Conservation (phyloP, 2,888 invertebrate genomes). For the Lasioglossum morio region DNA sequence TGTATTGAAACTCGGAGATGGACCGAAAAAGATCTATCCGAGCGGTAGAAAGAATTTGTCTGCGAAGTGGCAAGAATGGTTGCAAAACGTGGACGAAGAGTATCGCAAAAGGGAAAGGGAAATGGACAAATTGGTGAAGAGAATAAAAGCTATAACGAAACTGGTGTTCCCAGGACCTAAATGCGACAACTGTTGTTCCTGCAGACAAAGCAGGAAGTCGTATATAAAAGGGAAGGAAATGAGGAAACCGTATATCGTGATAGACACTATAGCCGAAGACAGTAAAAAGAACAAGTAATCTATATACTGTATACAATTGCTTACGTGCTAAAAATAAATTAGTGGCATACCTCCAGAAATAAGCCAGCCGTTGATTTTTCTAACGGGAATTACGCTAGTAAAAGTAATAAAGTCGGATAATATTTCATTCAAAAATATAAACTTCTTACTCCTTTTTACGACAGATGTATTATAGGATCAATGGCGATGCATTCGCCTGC, state of each 20-base stretch:
- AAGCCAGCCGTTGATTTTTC: too few relatives aligned
- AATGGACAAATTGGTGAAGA: slow-evolving; percentile 74
- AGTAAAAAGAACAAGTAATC: slow-evolving; percentile 67
- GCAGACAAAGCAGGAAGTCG: slow-evolving; percentile 76
- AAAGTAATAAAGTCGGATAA: not conserved
- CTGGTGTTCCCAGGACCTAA: slow-evolving; percentile 66
- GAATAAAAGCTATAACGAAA: slow-evolving; percentile 69
- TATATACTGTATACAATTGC: too few relatives aligned
- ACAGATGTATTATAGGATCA: slow-evolving; percentile 74
- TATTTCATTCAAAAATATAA: slow-evolving; percentile 3
- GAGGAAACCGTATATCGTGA: slow-evolving; percentile 71
- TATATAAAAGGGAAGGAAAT: slow-evolving; percentile 69
- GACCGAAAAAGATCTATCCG: slow-evolving; percentile 67
- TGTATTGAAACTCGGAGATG: slow-evolving; percentile 63
- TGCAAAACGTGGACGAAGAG: slow-evolving; percentile 76
- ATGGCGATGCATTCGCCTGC: slow-evolving; percentile 77
- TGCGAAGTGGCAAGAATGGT: slow-evolving; percentile 78
- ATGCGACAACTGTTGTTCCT: slow-evolving; percentile 79
- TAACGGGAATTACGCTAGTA: too few relatives aligned
- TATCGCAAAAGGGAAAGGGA: slow-evolving; percentile 70
- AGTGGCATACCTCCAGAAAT: too few relatives aligned
- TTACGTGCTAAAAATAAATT: too few relatives aligned
- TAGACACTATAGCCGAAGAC: slow-evolving; percentile 72
- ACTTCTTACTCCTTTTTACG: not conserved
- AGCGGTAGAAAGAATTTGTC: slow-evolving; percentile 78